Evolutionary conservation across 2,888 invertebrate species (phyloP).

Genomic region (Drosophila putrida): DNA sequence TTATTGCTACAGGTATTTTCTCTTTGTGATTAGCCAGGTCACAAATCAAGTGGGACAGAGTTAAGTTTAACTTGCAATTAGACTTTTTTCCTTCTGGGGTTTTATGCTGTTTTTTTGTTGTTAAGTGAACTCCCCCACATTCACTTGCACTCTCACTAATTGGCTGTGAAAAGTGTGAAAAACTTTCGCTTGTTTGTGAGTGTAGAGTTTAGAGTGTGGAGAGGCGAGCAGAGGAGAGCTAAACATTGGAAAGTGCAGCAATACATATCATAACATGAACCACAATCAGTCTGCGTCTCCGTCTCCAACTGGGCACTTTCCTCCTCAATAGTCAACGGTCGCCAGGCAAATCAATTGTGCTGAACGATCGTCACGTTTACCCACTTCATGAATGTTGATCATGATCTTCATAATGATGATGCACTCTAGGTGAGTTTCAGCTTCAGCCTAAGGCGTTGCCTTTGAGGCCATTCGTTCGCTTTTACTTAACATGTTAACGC

Average conservation of each 20-base stretch:
- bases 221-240: constrained; percentile 2
- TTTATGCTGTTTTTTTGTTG: not conserved
- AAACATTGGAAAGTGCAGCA: constrained; percentile 51
- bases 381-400: constrained; percentile 51
- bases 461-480: constrained; percentile 44
- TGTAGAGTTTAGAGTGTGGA: not conserved
- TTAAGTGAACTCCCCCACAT: constrained; percentile 21
- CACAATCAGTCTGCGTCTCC: constrained; percentile 36
- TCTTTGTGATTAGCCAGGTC: not conserved
- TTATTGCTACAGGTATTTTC: too few relatives aligned
- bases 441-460: constrained; percentile 22
- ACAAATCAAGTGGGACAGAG: not conserved
- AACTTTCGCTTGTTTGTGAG: constrained; percentile 57
- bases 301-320: constrained; percentile 47
- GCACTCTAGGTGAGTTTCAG: constrained; percentile 13
- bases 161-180: constrained; percentile 59
- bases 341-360: constrained; percentile 65
- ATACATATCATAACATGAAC: constrained; percentile 42
- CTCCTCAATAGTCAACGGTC: constrained; percentile 23
- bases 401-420: constrained; percentile 23
- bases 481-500: constrained; percentile 45
- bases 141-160: constrained; percentile 37
- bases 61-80: not conserved
- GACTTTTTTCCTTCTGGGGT: not conserved
- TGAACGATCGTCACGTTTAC: constrained; percentile 61